Base-by-base conservation (phyloP, 2,113 vertebrate species). In the Taurulus bubalis region DNA sequence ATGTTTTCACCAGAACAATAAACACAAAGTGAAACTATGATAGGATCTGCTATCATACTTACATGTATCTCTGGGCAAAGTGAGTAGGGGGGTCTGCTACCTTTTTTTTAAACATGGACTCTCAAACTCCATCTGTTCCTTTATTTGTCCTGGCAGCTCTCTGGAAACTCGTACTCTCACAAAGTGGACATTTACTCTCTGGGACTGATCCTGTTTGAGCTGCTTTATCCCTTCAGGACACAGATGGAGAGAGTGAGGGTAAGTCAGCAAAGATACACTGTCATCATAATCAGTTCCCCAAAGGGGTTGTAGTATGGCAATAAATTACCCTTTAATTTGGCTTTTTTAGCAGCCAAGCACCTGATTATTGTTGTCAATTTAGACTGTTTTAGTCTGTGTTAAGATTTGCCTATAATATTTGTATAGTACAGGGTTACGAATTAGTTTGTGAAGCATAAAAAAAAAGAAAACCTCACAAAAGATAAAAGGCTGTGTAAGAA, bases 131-230 rank as follows among this genome's bases (percentile, higher is more conserved):
- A 0, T 65, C 6, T 8, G 58, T 26, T 45, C 7, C 16, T 59
- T 47, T 70, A 14, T 73, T 18, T 22, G 16, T 47, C 34, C 53
- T 84, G 75, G n/a, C 94, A 99, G 98, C 95, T 99, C 76, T 97
- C 96, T 86, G 97, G 98, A 68, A 98, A 97, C 93, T 97, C 94
- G 14, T 99, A 99, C 83, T 99, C 98, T 1, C 98, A 99, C 87
- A 99, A 99, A 93, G 98, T 99, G 94, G 98, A 99, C 85, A 98
- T 99, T 90, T 99, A 98, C 82, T 99, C 98, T 34, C 93, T 99
- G 94, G 98, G 98, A 36, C 92, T 99, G 91, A 99, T 99, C 89
- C 95, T 99, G 53, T 99, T 99, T 87, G 98, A 99, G 94, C 92
- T 99, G 88, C 95, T 99, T 30, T 98, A 95, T 86, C 98, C 98